Conservation (phyloP, 2,888 invertebrate genomes). For the Cryptocephalus primarius region DNA sequence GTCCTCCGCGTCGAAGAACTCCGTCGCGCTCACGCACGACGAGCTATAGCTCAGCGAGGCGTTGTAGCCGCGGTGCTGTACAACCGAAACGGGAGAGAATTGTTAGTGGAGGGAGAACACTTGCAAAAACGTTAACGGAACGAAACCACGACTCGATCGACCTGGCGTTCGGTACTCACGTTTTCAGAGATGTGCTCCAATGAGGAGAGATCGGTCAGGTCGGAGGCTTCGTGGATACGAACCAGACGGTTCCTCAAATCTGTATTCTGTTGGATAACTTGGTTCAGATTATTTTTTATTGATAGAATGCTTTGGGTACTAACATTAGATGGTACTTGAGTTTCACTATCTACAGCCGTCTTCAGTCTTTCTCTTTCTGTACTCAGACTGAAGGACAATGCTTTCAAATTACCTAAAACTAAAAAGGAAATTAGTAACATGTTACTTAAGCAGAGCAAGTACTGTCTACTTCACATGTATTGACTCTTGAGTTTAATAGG, state of each 20-base stretch:
- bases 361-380: slow-evolving; percentile 52
- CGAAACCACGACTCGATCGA: neutral
- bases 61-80: slow-evolving; percentile 45
- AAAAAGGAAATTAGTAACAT: neutral
- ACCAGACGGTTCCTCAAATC: slow-evolving; percentile 54
- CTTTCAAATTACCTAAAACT: slow-evolving; percentile 42
- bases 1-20: slow-evolving; percentile 76
- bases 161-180: slow-evolving; percentile 33
- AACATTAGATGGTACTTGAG: slow-evolving; percentile 25
- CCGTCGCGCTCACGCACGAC: slow-evolving; percentile 62
- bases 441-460: slow-evolving; percentile 6
- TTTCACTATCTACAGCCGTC: slow-evolving; percentile 45
- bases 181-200: slow-evolving; percentile 45
- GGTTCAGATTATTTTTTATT: slow-evolving; percentile 48
- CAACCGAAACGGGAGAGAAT: slow-evolving; percentile 5
- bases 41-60: slow-evolving; percentile 65
- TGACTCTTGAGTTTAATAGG: neutral
- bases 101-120: neutral
- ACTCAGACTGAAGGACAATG: slow-evolving; percentile 34
- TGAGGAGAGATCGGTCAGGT: slow-evolving; percentile 49
- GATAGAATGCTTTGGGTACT: slow-evolving; percentile 40
- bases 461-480: neutral
- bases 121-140: neutral
- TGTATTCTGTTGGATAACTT: slow-evolving; percentile 65
- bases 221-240: slow-evolving; percentile 52